phyloP scores from a whole-genome alignment of 23 tunicate species.

The Styela clava region DNA sequence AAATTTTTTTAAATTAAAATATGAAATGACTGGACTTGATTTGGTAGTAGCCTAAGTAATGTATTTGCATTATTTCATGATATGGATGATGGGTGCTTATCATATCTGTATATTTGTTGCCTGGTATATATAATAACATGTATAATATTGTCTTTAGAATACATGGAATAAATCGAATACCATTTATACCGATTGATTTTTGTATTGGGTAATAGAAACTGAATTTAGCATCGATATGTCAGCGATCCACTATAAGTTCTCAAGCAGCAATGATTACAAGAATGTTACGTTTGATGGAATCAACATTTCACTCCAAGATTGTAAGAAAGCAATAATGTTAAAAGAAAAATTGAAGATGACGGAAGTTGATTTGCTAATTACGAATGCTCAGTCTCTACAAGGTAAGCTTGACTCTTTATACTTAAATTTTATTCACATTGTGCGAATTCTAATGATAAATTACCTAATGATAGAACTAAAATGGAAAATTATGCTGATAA shows the following conservation, averaged over 20 bases:
- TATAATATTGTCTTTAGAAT: not conserved
- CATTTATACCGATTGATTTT: too few species aligned
- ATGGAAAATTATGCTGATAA: not conserved
- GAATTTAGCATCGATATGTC: conserved; percentile 44
- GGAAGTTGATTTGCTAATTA: conserved; percentile 76
- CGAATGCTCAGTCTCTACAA: conserved; percentile 85
- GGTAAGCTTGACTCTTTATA: conserved; percentile 51
- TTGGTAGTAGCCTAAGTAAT: too few species aligned
- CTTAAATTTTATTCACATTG: conserved; percentile 2
- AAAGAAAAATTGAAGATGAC: conserved; percentile 77
- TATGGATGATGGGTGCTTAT: too few species aligned
- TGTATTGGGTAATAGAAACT: not conserved
- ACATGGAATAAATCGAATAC: too few species aligned
- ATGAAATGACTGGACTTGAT: too few species aligned
- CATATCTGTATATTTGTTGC: too few species aligned
- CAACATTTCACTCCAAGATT: conserved; percentile 64
- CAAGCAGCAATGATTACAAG: conserved; percentile 83
- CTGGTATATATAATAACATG: not conserved
- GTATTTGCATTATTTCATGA: too few species aligned
- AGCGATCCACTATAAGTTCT: conserved; percentile 92
- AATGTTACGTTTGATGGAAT: conserved; percentile 86
- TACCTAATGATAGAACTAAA: too few species aligned
- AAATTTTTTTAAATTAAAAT: too few species aligned
- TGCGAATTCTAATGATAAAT: too few species aligned
- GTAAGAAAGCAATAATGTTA: conserved; percentile 82